These are phyloP conservation scores for Halictus ligatus DNA, from an alignment of 2,888 invertebrate genomes.

Conservation along the genomic window DNA sequence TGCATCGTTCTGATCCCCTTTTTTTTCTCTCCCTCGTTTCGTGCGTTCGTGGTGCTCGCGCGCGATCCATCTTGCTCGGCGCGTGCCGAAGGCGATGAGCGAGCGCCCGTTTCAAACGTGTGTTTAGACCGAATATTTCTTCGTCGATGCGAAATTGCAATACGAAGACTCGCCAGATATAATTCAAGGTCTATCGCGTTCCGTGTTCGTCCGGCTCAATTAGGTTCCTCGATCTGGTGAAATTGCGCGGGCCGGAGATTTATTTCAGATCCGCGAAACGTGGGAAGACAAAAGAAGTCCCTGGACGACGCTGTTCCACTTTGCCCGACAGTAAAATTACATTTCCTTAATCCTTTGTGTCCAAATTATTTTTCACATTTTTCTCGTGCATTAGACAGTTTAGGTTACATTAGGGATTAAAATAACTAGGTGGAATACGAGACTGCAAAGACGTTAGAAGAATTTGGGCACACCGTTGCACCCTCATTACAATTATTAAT, in stretches of 20 bases:
- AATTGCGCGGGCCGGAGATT: background rate
- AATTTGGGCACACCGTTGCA: too few relatives aligned
- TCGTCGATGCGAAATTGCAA: conserved; percentile 51
- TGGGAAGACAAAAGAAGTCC: background rate
- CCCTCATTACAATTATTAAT: too few relatives aligned
- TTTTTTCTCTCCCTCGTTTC: conserved; percentile 34
- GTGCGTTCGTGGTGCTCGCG: conserved; percentile 29
- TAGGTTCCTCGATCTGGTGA: background rate
- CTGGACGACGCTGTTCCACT: background rate
- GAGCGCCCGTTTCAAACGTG: conserved; percentile 48
- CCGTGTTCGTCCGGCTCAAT: background rate
- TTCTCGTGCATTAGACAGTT: too few relatives aligned
- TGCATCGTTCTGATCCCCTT: conserved; percentile 6
- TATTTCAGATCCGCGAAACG: background rate
- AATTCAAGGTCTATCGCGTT: conserved; percentile 44
- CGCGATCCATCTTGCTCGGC: conserved; percentile 65
- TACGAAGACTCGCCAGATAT: conserved; percentile 35
- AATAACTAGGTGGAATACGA: too few relatives aligned
- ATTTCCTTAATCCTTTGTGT: too few relatives aligned
- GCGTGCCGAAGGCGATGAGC: conserved; percentile 57
- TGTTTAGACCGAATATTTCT: conserved; percentile 61
- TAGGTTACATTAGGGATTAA: too few relatives aligned
- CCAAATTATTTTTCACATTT: too few relatives aligned
- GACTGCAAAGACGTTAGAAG: too few relatives aligned
- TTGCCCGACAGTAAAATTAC: background rate